A percentile compares a stretch with the other conserved stretches of the same genome.
phyloP scores from a whole-genome alignment of 2,113 vertebrate genomes.

The Neotoma lepida region DNA sequence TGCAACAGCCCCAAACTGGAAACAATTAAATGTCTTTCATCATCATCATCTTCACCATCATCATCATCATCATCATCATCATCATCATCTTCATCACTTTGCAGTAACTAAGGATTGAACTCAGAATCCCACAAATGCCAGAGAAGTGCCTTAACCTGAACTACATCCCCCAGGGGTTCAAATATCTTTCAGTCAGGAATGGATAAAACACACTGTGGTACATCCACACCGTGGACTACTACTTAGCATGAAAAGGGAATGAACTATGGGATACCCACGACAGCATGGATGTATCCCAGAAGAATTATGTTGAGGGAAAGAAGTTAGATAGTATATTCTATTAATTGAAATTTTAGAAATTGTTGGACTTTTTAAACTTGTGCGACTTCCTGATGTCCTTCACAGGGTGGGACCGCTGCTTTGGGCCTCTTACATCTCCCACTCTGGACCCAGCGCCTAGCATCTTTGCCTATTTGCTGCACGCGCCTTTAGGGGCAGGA shows the following conservation, averaged over 20 bases:
- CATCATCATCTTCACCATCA: background rate
- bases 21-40: background rate
- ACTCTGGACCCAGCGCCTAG: background rate
- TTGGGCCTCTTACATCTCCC: background rate
- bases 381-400: background rate
- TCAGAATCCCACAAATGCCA: background rate
- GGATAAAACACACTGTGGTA: background rate
- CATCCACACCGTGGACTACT: rapidly evolving
- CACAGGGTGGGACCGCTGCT: background rate
- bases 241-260: background rate
- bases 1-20: too few relatives aligned
- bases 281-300: background rate
- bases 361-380: background rate
- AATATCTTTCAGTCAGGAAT: background rate
- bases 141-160: background rate
- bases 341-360: rapidly evolving
- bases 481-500: background rate
- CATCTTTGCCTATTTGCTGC: background rate
- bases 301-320: background rate
- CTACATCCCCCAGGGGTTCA: background rate
- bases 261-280: rapidly evolving
- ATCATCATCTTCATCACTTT: background rate
- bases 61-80: too few relatives aligned
- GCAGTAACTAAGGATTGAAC: background rate
- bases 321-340: background rate